Percentiles rank a stretch among this genome's conserved stretches.
Conservation (phyloP, 2,113 vertebrate genomes). For the Nycticryphes semicollaris region DNA sequence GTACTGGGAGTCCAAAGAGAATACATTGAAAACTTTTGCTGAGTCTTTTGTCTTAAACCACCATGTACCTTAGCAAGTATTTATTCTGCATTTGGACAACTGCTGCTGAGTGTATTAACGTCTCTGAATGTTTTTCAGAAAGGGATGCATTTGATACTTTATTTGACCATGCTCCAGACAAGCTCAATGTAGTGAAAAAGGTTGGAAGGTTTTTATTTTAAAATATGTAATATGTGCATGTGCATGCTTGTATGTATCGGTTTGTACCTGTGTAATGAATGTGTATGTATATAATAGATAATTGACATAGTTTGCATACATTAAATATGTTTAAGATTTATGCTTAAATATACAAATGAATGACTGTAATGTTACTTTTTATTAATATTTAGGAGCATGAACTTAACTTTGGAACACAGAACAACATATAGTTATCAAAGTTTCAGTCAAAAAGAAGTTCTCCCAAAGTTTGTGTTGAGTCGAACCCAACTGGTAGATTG, state of each 20-base stretch:
- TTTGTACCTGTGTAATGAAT: background rate
- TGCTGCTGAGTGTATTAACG: background rate
- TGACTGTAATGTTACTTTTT: background rate
- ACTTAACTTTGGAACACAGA: background rate
- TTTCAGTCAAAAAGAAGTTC: background rate
- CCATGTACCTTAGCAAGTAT: background rate
- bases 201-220: constrained; percentile 67
- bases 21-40: background rate
- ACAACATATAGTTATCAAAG: background rate
- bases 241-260: background rate
- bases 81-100: background rate
- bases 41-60: background rate
- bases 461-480: background rate
- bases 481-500: background rate
- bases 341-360: background rate
- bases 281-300: background rate
- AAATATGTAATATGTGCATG: background rate
- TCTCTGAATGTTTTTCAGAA: constrained; percentile 77
- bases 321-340: background rate
- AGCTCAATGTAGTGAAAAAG: constrained; percentile 98
- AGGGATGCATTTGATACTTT: constrained; percentile 97
- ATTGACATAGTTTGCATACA: background rate
- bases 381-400: background rate
- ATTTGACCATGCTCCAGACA: constrained; percentile 97
- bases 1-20: background rate